Evolutionary conservation across 2,888 invertebrate species (phyloP).

Genomic region (Polyploca ridens): DNA sequence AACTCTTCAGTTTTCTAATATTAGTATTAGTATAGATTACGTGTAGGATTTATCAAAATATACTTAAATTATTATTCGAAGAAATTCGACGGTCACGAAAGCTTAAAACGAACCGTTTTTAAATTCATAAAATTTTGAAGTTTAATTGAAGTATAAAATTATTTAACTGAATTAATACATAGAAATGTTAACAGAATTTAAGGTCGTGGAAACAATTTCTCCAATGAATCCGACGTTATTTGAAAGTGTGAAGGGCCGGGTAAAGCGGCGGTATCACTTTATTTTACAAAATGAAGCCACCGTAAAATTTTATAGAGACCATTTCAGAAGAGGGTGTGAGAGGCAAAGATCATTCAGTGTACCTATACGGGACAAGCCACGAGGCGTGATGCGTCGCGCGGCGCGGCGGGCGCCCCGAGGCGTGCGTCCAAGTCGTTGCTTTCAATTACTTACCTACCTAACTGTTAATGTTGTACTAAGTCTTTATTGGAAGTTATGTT

Average conservation of each 20-base stretch:
- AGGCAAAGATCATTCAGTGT: constrained; percentile 57
- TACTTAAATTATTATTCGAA: neutral
- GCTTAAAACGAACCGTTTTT: neutral
- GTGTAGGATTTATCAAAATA: neutral
- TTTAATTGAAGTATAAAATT: neutral
- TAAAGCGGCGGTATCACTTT: constrained; percentile 55
- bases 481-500: constrained; percentile 46
- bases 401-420: constrained; percentile 31
- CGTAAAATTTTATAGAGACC: constrained; percentile 74
- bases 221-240: constrained; percentile 53
- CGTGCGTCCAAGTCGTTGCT: constrained; percentile 59
- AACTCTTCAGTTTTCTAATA: too few species aligned
- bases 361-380: constrained; percentile 47
- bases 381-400: constrained; percentile 40
- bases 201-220: constrained; percentile 45
- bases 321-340: constrained; percentile 57
- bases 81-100: neutral
- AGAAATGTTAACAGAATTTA: constrained; percentile 31
- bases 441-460: constrained; percentile 64
- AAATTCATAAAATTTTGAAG: neutral
- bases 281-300: constrained; percentile 73
- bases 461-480: constrained; percentile 54
- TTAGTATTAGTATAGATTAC: too few species aligned
- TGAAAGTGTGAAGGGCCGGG: constrained; percentile 43
- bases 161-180: constrained; percentile 19